phyloP scores from a whole-genome alignment of 2,797 vertebrate species.

The Serranus cabrilla region DNA sequence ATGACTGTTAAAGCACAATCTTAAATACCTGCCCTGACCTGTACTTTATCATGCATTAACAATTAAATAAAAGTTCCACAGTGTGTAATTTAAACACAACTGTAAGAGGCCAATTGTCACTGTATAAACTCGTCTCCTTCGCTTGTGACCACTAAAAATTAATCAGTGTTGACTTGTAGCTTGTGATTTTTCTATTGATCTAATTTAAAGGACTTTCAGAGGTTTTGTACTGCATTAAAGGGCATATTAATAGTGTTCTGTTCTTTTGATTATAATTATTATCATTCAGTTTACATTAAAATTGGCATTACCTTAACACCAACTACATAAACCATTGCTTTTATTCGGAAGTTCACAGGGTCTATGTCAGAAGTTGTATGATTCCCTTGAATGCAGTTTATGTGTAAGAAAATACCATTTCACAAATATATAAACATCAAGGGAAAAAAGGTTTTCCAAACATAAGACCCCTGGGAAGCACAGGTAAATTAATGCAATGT shows the following conservation, averaged over 20 bases:
- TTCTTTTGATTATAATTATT: background rate
- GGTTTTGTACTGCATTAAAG: background rate
- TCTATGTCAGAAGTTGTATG: background rate
- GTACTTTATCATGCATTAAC: background rate
- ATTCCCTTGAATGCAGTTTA: background rate
- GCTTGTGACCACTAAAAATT: too few species aligned
- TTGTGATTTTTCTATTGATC: background rate
- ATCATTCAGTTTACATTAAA: background rate
- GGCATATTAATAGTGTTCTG: background rate
- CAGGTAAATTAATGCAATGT: too few species aligned
- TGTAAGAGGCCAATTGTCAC: background rate
- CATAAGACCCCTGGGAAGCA: too few species aligned
- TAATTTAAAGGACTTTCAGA: background rate
- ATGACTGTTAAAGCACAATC: background rate
- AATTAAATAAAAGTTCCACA: conserved; percentile 1
- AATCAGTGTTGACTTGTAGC: background rate
- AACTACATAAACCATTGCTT: too few species aligned
- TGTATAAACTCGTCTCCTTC: background rate
- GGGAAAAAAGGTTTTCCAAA: too few species aligned
- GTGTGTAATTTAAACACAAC: background rate
- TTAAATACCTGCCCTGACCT: background rate
- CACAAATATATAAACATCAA: too few species aligned
- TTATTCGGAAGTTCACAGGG: background rate
- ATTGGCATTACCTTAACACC: background rate
- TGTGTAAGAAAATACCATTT: too few species aligned